Evolutionary conservation across 2,113 vertebrate species (phyloP).

Genomic region (Carlito syrichta): DNA sequence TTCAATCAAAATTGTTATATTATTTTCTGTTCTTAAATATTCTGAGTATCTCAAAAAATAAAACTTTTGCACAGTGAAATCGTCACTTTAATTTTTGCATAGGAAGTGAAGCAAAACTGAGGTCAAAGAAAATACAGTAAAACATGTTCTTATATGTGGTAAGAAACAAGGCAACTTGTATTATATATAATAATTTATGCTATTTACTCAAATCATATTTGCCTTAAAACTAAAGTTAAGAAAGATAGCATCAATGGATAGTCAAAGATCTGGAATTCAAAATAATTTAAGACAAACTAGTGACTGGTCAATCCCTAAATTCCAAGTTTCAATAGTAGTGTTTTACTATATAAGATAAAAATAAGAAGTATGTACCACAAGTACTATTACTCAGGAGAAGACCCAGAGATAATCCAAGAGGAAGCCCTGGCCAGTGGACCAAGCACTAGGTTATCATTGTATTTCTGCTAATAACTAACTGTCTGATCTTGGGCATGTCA

Average conservation of each 20-base stretch:
- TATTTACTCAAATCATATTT: neutral
- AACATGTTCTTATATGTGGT: neutral
- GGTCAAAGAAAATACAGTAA: neutral
- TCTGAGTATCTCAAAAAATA: slow-evolving; percentile 26
- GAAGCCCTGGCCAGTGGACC: neutral
- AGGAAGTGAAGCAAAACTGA: neutral
- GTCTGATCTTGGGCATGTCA: neutral
- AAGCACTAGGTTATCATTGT: neutral
- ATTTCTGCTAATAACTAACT: neutral
- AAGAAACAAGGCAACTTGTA: neutral
- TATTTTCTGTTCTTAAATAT: neutral
- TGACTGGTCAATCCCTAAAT: neutral
- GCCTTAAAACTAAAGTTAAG: neutral
- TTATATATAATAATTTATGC: neutral
- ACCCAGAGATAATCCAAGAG: neutral
- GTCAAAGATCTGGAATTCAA: neutral
- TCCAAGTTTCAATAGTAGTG: neutral
- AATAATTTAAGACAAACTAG: neutral
- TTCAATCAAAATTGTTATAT: neutral
- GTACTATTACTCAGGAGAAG: neutral
- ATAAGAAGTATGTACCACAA: neutral
- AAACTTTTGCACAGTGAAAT: neutral
- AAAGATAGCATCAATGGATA: neutral
- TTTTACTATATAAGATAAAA: slow-evolving; percentile 8
- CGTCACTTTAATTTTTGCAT: neutral